Evolutionary conservation across 2,113 vertebrate genomes (phyloP), one percentile per base, ranked within the genome.

Genomic region (Empidonax traillii): DNA sequence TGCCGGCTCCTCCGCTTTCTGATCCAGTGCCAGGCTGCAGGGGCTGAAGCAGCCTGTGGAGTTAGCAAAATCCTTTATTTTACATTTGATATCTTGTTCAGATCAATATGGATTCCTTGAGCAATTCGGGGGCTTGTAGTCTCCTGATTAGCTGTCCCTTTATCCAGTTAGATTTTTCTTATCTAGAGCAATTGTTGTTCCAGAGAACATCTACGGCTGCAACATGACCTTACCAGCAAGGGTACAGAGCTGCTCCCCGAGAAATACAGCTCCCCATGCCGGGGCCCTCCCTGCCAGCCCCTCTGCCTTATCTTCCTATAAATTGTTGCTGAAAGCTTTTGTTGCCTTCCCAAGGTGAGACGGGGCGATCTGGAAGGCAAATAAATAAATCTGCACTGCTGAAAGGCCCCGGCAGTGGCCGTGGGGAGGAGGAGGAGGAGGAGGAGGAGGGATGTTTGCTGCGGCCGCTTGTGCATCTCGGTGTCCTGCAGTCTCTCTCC

Each of bases 311-410:
- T 65, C 92, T 94, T 96, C 85, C 97, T 84, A 43, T 80, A 83
- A 96, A 90, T 95, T 94, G 94, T 89, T 94, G 85, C 90, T 93
- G 97, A 96, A 89, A 97, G 89, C 80, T 55, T 94, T 96, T 93
- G 90, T 96, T 97, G 83, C 16, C 37, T 86, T 90, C 96, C 93
- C 93, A 95, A 96, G 96, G 94, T 97, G 97, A 98, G 94, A 84
- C 8, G 12, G 66, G 78, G 77, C 89, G 80, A 92, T 94, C 85
- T 19, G 8, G 82, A 74, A 97, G 89, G 97, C 85, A 90, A 95
- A 94, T 75, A 86, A 79, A 97, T 96, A 94, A 96, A 97, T 95
- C 87, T 74, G 49, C 82, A 31, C 47, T 10, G 76, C 79, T 44
- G 51, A 4, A 35, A 90, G 94, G 59, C 69, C 85, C 81, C 63